Base-by-base conservation (phyloP, 1,140 invertebrate genomes). In the Leptinotarsa lineolata region DNA sequence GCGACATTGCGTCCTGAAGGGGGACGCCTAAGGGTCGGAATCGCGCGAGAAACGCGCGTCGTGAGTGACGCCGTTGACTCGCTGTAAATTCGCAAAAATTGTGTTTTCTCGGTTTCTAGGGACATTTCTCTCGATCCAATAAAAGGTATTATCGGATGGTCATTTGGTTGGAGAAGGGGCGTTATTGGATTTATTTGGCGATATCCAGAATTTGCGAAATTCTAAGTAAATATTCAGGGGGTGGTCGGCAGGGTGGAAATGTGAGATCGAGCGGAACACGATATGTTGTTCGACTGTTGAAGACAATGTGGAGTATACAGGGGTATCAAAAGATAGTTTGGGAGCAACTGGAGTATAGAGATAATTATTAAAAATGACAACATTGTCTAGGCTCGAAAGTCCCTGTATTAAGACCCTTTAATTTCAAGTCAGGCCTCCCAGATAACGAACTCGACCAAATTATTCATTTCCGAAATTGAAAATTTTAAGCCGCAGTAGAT, bases 1-100 rank as follows among this genome's bases (percentile, higher is more conserved):
- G 48, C 48, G 48, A 54, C n/a, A 16, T 0, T 18, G 48, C 15
- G 15, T 16, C 48, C 48, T 54, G 48, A 54, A 54, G 48, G 48
- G 48, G 48, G 16, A 54, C 48, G 48, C 48, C 48, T 54, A 54
- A 54, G 48, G 48, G 48, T 54, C 48, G 48, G 15, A 54, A 54
- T 54, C 48, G 48, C 6, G 15, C 6, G 16, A 15, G 48, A 18
- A 0, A 3, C 1, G 48, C 48, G 48, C n/a, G 4, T 54, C 48
- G 48, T 18, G 15, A 18, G 48, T n/a, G 6, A 18, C 48, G 15
- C n/a, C 15, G 48, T 54, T 13, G 48, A 18, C 15, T 16, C 5
- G 15, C 12, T 4, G 48, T 2, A 18, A 4, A 5, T n/a, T 54
- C n/a, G 48, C 48, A 3, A 18, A 54, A 54, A 39, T 54, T 54